phyloP scores from a whole-genome alignment of 2,797 vertebrate species.

The Acrocephalus scirpaceus region DNA sequence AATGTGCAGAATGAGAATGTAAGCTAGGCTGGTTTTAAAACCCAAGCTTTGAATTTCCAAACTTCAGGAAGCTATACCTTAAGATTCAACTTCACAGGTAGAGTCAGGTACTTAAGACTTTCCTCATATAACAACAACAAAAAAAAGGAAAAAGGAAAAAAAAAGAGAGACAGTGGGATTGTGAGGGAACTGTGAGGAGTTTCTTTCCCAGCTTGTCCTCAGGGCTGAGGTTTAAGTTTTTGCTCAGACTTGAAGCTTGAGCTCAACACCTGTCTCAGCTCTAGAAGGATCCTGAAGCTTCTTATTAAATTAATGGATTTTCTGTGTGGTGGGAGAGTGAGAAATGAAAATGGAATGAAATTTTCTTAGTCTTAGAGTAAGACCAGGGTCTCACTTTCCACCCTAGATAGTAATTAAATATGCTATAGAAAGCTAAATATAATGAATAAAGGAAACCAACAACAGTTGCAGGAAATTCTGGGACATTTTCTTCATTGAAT shows the following conservation, averaged over 20 bases:
- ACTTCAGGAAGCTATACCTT: not conserved
- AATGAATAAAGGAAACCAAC: not conserved
- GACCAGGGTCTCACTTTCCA: not conserved
- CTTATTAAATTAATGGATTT: not conserved
- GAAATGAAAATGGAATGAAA: not conserved
- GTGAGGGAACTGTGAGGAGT: not conserved
- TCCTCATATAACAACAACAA: not conserved
- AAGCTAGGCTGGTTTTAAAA: not conserved
- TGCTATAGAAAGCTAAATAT: not conserved
- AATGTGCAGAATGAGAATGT: not conserved
- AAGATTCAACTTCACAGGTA: not conserved
- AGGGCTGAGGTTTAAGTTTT: not conserved
- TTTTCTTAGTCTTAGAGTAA: not conserved
- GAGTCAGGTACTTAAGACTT: not conserved
- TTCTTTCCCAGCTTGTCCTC: not conserved
- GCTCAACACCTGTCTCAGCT: not conserved
- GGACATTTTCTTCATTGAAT: not conserved
- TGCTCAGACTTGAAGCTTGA: not conserved
- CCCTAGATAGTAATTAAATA: not conserved
- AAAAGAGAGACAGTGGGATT: not conserved
- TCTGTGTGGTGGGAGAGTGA: not conserved
- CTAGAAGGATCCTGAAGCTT: not conserved
- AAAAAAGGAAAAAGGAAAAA: not conserved
- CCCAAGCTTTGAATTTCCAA: not conserved
- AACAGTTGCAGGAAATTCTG: conserved; percentile 27